A percentile compares a stretch with the other conserved stretches of the same genome.
These are phyloP conservation scores for Syndactyla subalaris DNA, from an alignment of 2,797 vertebrate genomes.

Conservation along the genomic window DNA sequence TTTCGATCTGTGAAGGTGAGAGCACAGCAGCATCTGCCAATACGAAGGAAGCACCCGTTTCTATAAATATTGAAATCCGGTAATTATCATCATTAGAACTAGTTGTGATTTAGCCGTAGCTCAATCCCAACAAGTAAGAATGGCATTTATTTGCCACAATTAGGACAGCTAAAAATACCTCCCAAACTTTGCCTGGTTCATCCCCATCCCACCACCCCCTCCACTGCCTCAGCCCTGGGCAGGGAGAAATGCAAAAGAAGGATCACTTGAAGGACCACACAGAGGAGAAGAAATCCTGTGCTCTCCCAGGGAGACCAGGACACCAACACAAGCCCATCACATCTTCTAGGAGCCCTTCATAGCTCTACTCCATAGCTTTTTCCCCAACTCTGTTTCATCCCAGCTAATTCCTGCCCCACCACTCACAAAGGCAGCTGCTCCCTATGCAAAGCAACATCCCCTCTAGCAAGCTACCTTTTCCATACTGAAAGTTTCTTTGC, in stretches of 20 bases:
- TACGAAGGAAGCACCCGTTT: constrained; percentile 64
- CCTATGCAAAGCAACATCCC: rapidly evolving
- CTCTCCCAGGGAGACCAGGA: background rate
- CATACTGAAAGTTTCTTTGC: background rate
- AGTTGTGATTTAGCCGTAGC: constrained; percentile 65
- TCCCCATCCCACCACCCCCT: background rate
- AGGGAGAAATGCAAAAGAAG: background rate
- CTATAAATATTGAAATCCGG: constrained; percentile 76
- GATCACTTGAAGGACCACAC: background rate
- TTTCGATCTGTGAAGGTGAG: constrained; percentile 69
- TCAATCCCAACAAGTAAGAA: constrained; percentile 63
- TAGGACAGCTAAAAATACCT: constrained; percentile 70
- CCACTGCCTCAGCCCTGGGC: background rate
- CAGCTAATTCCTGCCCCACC: background rate
- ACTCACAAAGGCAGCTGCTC: background rate
- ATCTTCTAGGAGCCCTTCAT: background rate
- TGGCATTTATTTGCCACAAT: constrained; percentile 60
- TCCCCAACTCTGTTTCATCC: background rate
- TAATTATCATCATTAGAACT: constrained; percentile 72
- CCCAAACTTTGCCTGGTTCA: constrained; percentile 2
- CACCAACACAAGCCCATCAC: background rate
- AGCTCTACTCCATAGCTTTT: background rate
- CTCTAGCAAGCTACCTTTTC: background rate
- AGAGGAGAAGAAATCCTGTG: background rate
- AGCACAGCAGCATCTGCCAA: constrained; percentile 42